A percentile compares a stretch with the other conserved stretches of the same genome.
These are phyloP conservation scores for Zaprionus bogoriensis DNA, from an alignment of 2,888 invertebrate species.

Conservation along the genomic window DNA sequence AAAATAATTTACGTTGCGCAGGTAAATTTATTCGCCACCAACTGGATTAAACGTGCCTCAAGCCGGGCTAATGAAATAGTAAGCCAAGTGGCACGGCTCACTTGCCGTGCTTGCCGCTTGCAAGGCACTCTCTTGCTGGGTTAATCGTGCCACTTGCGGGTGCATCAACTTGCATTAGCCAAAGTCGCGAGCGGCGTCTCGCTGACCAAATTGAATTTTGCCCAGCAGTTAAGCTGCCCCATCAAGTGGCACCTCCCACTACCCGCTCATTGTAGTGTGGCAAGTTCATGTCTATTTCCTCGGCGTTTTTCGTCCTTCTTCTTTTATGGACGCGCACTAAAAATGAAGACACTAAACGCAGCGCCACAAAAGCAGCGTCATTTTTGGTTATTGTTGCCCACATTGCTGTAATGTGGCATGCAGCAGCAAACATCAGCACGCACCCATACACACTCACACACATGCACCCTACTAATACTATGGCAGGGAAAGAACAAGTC, in stretches of 20 bases:
- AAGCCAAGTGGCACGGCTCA: conserved; percentile 46
- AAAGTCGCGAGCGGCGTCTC: background rate
- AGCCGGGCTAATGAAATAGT: conserved; percentile 73
- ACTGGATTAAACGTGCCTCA: conserved; percentile 52
- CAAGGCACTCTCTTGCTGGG: no score
- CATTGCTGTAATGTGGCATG: conserved; percentile 58
- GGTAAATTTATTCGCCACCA: conserved; percentile 43
- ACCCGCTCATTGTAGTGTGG: no score
- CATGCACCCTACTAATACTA: conserved; percentile 50
- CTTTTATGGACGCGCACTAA: conserved; percentile 50
- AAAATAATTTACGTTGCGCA: conserved; percentile 63
- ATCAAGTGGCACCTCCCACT: conserved; percentile 13
- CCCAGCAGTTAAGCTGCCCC: conserved; percentile 12
- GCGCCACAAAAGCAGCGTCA: conserved; percentile 45
- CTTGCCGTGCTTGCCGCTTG: conserved; percentile 9
- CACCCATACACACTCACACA: conserved; percentile 14
- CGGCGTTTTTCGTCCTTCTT: conserved; percentile 29
- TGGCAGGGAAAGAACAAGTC: conserved; percentile 54
- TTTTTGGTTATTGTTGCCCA: conserved; percentile 50
- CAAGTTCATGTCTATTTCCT: conserved; percentile 33
- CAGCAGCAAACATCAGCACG: conserved; percentile 31
- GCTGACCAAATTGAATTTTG: conserved; percentile 32
- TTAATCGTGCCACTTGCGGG: conserved; percentile 41
- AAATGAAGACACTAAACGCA: conserved; percentile 67
- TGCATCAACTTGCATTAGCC: conserved; percentile 32